A percentile compares a stretch with the other conserved stretches of the same genome.
Evolutionary conservation across 2,888 invertebrate genomes (phyloP).

Genomic region (Chydorus sphaericus): DNA sequence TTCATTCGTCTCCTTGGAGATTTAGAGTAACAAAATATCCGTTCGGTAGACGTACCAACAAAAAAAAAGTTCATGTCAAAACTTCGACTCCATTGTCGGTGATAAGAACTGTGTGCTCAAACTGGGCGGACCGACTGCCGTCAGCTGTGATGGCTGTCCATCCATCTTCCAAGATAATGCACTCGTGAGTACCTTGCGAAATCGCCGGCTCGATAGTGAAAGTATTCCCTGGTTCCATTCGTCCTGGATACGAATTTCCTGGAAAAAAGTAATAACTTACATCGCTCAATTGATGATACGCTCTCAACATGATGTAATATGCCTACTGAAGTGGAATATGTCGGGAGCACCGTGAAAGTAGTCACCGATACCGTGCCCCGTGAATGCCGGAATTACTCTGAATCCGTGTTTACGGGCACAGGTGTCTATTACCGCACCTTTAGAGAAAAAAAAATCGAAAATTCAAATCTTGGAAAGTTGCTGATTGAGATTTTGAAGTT

Average conservation of each 20-base stretch:
- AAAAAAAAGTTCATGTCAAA: conserved; percentile 40
- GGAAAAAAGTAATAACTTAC: not conserved
- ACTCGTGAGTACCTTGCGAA: conserved; percentile 51
- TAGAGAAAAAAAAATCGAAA: not conserved
- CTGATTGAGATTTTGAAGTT: not conserved
- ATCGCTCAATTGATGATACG: not conserved
- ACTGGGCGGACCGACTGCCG: conserved; percentile 68
- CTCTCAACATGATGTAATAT: not conserved
- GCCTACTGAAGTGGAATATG: conserved; percentile 65
- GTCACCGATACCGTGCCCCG: conserved; percentile 83
- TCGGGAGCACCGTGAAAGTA: conserved; percentile 89
- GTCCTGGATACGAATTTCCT: conserved; percentile 21
- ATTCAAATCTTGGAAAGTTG: not conserved
- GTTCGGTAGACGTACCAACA: not conserved
- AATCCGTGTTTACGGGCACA: conserved; percentile 46
- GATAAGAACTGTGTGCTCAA: conserved; percentile 79
- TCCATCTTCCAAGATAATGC: conserved; percentile 62
- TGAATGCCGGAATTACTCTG: conserved; percentile 59
- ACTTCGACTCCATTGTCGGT: conserved; percentile 62
- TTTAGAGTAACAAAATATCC: not conserved
- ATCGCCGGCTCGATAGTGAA: conserved; percentile 89
- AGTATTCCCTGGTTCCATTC: conserved; percentile 76
- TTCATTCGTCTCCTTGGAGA: too few relatives aligned
- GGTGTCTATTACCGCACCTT: conserved; percentile 45
- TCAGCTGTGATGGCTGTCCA: conserved; percentile 86